These are phyloP conservation scores for Trachurus trachurus DNA, from an alignment of 2,797 vertebrate genomes.

Conservation along the genomic window DNA sequence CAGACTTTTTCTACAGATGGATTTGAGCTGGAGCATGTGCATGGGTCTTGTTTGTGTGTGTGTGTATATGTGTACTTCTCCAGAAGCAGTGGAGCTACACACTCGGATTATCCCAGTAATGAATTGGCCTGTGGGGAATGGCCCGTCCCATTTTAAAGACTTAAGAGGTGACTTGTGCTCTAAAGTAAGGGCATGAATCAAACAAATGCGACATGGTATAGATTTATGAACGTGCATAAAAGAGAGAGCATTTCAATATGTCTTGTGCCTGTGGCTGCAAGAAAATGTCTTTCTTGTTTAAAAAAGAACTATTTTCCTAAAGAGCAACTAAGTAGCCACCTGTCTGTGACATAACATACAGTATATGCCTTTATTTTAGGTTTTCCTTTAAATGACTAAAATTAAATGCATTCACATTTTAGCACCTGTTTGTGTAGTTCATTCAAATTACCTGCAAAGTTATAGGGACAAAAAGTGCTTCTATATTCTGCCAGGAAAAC, in stretches of 20 bases:
- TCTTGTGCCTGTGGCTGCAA: neutral
- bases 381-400: constrained; percentile 1
- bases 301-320: neutral
- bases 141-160: constrained; percentile 60
- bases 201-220: constrained; percentile 40
- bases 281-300: neutral
- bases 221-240: constrained; percentile 49
- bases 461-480: constrained; percentile 3
- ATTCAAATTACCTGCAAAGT: constrained; percentile 22
- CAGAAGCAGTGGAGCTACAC: constrained; percentile 35
- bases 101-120: constrained; percentile 65
- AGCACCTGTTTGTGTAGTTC: constrained; percentile 23
- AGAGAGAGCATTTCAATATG: constrained; percentile 20
- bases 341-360: constrained; percentile 1
- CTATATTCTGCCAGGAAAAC: constrained; percentile 32
- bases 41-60: constrained; percentile 16
- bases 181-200: constrained; percentile 55
- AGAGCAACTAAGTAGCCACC: neutral
- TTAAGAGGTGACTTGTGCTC: constrained; percentile 36
- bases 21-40: constrained; percentile 21
- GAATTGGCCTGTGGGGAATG: constrained; percentile 65
- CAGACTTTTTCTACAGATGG: constrained; percentile 19
- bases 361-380: neutral
- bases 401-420: neutral
- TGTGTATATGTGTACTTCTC: constrained; percentile 33